These are phyloP conservation scores for Venturia canescens DNA, from an alignment of 1,140 invertebrate species.

Conservation along the genomic window DNA sequence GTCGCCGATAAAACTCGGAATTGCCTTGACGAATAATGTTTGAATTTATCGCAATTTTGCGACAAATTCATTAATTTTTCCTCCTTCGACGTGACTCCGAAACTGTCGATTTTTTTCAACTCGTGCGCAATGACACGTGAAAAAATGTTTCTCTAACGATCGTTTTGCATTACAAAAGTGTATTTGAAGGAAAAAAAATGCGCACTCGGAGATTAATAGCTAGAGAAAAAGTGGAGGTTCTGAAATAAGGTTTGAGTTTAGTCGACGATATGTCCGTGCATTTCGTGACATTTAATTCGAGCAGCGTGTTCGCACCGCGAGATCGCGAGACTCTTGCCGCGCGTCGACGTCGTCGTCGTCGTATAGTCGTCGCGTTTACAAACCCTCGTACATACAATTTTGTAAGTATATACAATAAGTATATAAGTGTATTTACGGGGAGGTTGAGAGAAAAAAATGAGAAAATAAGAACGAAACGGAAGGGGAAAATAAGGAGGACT, in stretches of 20 bases:
- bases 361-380: slow-evolving; percentile 13
- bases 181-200: too few species aligned
- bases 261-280: background rate
- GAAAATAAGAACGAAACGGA: slow-evolving; percentile 48
- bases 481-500: slow-evolving; percentile 41
- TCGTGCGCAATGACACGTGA: too few species aligned
- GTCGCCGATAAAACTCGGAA: too few species aligned
- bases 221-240: too few species aligned
- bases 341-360: background rate
- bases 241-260: too few species aligned
- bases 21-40: too few species aligned
- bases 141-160: background rate
- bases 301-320: slow-evolving; percentile 34
- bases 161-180: background rate
- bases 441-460: slow-evolving; percentile 18
- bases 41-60: too few species aligned
- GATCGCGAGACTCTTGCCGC: slow-evolving; percentile 39
- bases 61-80: too few species aligned
- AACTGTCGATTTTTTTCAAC: too few species aligned
- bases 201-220: too few species aligned
- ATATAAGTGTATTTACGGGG: slow-evolving; percentile 30
- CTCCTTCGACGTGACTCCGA: too few species aligned
- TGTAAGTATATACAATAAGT: slow-evolving; percentile 32
- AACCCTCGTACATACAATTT: slow-evolving; percentile 2
- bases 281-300: slow-evolving; percentile 58